Percentiles rank a stretch among this genome's conserved stretches.
phyloP scores from a whole-genome alignment of 2,797 vertebrate species.

The Lateolabrax maculatus region DNA sequence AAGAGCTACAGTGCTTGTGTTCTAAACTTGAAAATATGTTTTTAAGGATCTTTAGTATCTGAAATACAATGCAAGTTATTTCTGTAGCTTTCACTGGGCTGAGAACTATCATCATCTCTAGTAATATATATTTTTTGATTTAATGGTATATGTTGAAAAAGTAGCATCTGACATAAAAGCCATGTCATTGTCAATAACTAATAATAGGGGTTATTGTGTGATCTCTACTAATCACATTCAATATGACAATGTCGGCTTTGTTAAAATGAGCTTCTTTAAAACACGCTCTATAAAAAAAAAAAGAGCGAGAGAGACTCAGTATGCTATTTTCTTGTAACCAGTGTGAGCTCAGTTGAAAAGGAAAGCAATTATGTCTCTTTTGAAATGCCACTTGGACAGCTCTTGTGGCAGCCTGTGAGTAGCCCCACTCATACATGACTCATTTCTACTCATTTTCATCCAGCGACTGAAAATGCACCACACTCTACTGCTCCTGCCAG shows the following conservation, averaged over 20 bases:
- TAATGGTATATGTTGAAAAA: constrained; percentile 34
- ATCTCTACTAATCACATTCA: constrained; percentile 44
- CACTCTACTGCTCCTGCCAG: constrained; percentile 56
- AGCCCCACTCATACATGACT: constrained; percentile 73
- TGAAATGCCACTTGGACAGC: constrained; percentile 77
- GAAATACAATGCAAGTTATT: constrained; percentile 30
- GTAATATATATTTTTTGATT: constrained; percentile 12
- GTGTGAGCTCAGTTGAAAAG: constrained; percentile 64
- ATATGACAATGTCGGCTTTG: constrained; percentile 27
- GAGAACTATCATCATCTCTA: constrained; percentile 13
- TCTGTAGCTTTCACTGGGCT: constrained; percentile 15
- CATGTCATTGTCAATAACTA: constrained; percentile 22
- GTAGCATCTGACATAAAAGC: constrained; percentile 33
- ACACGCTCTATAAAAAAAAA: constrained; percentile 17
- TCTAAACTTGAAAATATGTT: constrained; percentile 5
- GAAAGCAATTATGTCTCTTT: constrained; percentile 75
- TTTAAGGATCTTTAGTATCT: background rate
- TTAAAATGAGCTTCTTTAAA: constrained; percentile 40
- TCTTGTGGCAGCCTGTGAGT: constrained; percentile 65
- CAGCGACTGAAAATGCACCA: constrained; percentile 62
- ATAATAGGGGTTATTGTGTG: constrained; percentile 46
- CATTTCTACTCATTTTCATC: constrained; percentile 71
- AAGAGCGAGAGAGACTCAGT: constrained; percentile 20
- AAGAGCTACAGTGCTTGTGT: constrained; percentile 1
- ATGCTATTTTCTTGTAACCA: constrained; percentile 61